Evolutionary conservation across 2,888 invertebrate species (phyloP), one percentile per base, ranked within the genome.

Genomic region (Brassicogethes aeneus): DNA sequence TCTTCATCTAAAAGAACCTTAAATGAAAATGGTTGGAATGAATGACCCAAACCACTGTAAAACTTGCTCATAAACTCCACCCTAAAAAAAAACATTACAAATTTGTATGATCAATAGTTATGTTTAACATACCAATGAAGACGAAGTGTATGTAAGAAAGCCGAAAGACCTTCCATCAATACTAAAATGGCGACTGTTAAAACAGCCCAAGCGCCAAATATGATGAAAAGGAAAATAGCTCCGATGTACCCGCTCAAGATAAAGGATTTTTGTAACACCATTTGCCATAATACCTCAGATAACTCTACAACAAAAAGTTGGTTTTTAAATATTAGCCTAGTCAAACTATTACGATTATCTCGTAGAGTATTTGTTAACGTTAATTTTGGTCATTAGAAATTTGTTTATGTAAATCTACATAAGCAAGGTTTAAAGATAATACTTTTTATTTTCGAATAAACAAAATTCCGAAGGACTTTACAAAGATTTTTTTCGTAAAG

Each of bases 121-220:
- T 10, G 23, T 17, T 17, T 12, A 17, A 23, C 14, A 17, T 37
- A 53, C 91, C 92, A 93, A 65, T 92, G 91, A 49, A 92, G 76
- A 65, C 91, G 79, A 34, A 92, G 75, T 1, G 91, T 90, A 59
- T 92, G 92, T 39, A 92, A 73, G 68, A 92, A 92, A 8, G 92
- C 92, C 0, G 89, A 90, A 8, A 92, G 72, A 0, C 92, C 92
- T 65, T 93, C 92, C 92, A 93, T 92, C 48, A 90, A 70, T 33
- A 92, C 82, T 14, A 92, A 71, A 52, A 92, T 87, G 48, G 83
- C 81, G 15, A 92, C 66, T 0, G 91, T 92, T 59, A 90, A 80
- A 56, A 76, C 70, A 0, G 86, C 83, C 86, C 91, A 93, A 3
- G 76, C 73, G 0, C 73, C 79, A 62, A 92, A 93, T 5, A 81